Conservation (phyloP, 2,888 invertebrate genomes). For the Catonia carolina region DNA sequence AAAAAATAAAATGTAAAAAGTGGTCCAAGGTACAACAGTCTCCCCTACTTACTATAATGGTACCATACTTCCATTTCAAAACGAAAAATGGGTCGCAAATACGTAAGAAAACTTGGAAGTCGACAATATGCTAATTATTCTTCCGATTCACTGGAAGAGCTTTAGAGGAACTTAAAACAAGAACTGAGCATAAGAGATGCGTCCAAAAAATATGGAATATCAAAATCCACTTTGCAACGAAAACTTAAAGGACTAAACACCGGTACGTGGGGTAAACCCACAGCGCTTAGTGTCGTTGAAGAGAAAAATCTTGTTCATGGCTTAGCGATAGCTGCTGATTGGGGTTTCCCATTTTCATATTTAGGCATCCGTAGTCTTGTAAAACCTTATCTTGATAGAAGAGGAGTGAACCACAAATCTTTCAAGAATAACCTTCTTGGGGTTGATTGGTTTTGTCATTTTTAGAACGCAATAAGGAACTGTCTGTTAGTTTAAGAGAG, state of each 20-base stretch:
- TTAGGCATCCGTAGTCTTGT: slow-evolving; percentile 24
- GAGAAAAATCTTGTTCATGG: slow-evolving; percentile 19
- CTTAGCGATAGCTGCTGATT: slow-evolving; percentile 20
- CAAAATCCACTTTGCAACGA: background rate
- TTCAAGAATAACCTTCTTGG: slow-evolving; percentile 23
- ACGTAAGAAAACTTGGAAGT: background rate
- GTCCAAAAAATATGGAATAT: slow-evolving; percentile 7
- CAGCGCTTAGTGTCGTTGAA: slow-evolving; percentile 6
- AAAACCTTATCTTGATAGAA: slow-evolving; percentile 14
- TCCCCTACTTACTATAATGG: too few relatives aligned
- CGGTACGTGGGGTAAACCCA: slow-evolving; percentile 17
- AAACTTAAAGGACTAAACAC: background rate
- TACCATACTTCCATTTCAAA: background rate
- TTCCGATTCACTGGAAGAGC: background rate
- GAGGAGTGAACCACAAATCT: background rate
- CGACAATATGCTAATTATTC: background rate
- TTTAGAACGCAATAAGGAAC: slow-evolving; percentile 9
- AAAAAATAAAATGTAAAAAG: too few relatives aligned
- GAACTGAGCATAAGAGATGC: background rate
- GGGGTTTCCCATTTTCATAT: slow-evolving; percentile 25
- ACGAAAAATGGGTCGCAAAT: background rate
- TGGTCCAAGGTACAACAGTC: too few relatives aligned
- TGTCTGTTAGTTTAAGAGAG: slow-evolving; percentile 19
- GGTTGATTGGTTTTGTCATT: too few relatives aligned
- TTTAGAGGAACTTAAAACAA: slow-evolving; percentile 5